Percentiles rank a stretch among this genome's conserved stretches.
These are phyloP conservation scores for Turritopsis dohrnii DNA, from an alignment of 30 jellyfish, hydroid and myxozoan species.

Conservation along the genomic window DNA sequence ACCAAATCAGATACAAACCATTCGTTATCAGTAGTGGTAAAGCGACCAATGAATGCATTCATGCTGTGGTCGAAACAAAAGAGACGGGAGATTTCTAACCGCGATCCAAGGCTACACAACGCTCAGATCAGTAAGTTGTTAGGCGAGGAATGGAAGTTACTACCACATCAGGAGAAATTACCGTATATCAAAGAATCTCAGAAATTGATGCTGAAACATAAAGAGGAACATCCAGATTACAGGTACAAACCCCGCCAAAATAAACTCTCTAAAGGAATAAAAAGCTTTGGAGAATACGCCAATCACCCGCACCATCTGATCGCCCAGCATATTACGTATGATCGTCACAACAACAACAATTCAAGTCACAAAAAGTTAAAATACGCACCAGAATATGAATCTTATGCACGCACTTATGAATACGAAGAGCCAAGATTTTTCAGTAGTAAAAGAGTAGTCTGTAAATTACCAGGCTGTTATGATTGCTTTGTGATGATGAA, in stretches of 20 bases:
- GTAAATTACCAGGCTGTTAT: constrained; percentile 17
- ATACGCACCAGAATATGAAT: not conserved
- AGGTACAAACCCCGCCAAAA: constrained; percentile 78
- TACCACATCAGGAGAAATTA: constrained; percentile 46
- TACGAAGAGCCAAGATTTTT: not conserved
- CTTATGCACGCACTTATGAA: not conserved
- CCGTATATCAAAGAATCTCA: constrained; percentile 68
- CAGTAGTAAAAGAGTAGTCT: not conserved
- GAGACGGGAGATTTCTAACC: constrained; percentile 58
- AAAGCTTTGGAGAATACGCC: not conserved
- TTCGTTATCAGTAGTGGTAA: constrained; percentile 18
- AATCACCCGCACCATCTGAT: not conserved
- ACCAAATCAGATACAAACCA: not conserved
- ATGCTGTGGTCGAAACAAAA: constrained; percentile 83
- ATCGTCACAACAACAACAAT: not conserved
- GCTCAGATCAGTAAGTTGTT: constrained; percentile 71
- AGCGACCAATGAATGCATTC: constrained; percentile 87
- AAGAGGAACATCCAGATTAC: constrained; percentile 65
- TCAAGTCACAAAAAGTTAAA: not conserved
- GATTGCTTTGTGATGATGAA: not conserved
- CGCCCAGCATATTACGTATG: not conserved
- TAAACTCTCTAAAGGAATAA: constrained; percentile 49
- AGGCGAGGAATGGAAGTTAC: constrained; percentile 78
- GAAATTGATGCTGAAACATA: constrained; percentile 59
- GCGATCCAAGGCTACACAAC: constrained; percentile 73